These are phyloP conservation scores for Tribolium castaneum DNA, from an alignment of 1,140 invertebrate genomes.

Conservation along the genomic window DNA sequence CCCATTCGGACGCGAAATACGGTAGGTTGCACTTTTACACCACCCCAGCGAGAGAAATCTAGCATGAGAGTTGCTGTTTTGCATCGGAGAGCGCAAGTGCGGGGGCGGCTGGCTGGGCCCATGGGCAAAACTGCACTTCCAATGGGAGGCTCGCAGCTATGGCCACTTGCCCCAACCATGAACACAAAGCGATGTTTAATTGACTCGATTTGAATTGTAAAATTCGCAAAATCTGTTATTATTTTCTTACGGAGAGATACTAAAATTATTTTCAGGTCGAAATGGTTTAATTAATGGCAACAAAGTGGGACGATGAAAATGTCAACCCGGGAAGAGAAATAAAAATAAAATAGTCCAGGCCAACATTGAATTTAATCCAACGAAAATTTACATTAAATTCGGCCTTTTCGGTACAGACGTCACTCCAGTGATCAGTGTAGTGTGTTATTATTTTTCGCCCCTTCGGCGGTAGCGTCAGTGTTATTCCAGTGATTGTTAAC, in stretches of 20 bases:
- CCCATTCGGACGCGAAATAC: neutral
- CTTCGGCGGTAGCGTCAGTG: neutral
- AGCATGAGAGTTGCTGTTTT: neutral
- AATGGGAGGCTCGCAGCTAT: neutral
- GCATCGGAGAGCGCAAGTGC: neutral
- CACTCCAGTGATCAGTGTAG: slow-evolving; percentile 11
- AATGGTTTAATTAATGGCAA: slow-evolving; percentile 14
- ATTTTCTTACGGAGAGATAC: neutral
- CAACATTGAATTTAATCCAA: slow-evolving; percentile 9
- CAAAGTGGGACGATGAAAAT: slow-evolving; percentile 26
- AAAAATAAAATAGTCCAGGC: slow-evolving; percentile 26
- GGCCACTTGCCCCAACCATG: neutral
- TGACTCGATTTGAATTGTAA: neutral
- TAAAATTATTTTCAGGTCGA: slow-evolving; percentile 15
- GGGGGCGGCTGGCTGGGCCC: neutral
- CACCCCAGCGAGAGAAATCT: neutral
- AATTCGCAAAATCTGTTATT: neutral
- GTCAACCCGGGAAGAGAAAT: slow-evolving; percentile 12
- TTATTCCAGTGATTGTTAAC: slow-evolving; percentile 10
- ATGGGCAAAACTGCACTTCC: neutral
- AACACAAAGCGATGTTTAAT: neutral
- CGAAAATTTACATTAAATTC: slow-evolving; percentile 18
- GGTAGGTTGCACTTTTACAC: neutral
- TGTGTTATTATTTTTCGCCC: neutral
- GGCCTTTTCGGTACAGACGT: neutral